Evolutionary conservation across 2,113 vertebrate species (phyloP), one percentile per base, ranked within the genome.

Genomic region (Perca fluviatilis): DNA sequence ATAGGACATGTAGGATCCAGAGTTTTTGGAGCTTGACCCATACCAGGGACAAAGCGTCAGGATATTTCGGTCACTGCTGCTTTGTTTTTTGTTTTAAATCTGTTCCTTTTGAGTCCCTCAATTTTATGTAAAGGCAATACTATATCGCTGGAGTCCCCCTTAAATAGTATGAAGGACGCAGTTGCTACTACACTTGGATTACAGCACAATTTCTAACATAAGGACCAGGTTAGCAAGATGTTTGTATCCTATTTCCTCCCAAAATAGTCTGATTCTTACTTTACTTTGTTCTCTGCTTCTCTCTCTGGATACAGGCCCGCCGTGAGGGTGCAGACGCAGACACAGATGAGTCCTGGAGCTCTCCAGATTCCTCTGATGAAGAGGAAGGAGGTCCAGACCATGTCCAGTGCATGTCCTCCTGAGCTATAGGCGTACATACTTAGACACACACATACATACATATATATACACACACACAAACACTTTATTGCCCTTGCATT

Each of bases 371-470:
- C 30, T 98, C 97, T 0, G 97, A 98, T 2, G 96, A 97, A 68
- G 97, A 98, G 77, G 97, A 98, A 19, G 96, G 96, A 66, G 97
- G 96, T 58, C 97, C 97, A 1, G 97, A 98, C 86, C 96, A 97
- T 4, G 97, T 98, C 85, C 97, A 98, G 93, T 98, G 97, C 95
- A 98, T 98, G 97, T 97, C 97, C 7, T 98, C 97, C 75, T 98
- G 97, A 98, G 95, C 85, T 84, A 60, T 33, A 33, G 33, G 6
- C 33, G 33, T 33, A 33, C 33, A 33, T 33, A 33, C 33, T 33
- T 33, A 33, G 6, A 33, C 76, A 80, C 82, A 65, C 25, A 50
- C 25, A 83, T 40, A 61, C 54, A 61, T n/a, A 75, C 9, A 40
- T 19, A 76, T 10, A 49, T 15, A 21, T 40, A 57, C 53, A 58